phyloP scores from a whole-genome alignment of 2,797 vertebrate species.

The Buceros bicornis region DNA sequence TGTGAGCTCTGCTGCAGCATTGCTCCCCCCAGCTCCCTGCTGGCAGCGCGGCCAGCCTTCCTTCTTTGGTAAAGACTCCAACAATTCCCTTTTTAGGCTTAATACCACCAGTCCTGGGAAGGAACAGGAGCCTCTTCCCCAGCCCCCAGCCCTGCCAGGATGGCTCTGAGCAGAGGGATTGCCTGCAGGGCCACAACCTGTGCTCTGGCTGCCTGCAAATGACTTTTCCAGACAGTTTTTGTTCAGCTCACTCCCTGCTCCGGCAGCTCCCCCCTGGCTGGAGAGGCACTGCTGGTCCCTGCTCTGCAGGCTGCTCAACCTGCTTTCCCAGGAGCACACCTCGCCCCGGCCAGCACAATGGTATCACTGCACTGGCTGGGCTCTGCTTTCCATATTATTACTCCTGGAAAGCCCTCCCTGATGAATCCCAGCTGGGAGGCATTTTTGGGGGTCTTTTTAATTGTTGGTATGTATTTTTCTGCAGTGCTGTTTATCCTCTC shows the following conservation, averaged over 20 bases:
- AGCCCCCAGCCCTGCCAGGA: not conserved
- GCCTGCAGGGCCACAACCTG: not conserved
- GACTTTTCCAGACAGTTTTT: not conserved
- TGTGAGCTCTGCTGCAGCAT: not conserved
- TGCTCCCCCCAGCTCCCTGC: not conserved
- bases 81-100: slow-evolving; percentile 73
- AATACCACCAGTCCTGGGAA: slow-evolving; percentile 3
- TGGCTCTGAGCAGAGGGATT: not conserved
- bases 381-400: slow-evolving; percentile 7
- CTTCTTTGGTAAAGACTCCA: slow-evolving; percentile 74
- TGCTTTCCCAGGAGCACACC: not conserved
- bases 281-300: not conserved
- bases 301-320: not conserved
- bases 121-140: not conserved
- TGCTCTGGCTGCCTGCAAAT: not conserved
- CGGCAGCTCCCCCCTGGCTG: not conserved
- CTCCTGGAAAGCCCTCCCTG: slow-evolving; percentile 15
- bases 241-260: not conserved
- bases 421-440: slow-evolving; percentile 54
- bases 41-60: not conserved
- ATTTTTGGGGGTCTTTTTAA: not conserved
- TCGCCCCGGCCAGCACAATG: not conserved
- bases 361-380: not conserved
- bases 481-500: not conserved
- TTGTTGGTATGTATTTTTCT: not conserved